Evolutionary conservation across 2,797 vertebrate species (phyloP).

Genomic region (Argyrosomus regius): DNA sequence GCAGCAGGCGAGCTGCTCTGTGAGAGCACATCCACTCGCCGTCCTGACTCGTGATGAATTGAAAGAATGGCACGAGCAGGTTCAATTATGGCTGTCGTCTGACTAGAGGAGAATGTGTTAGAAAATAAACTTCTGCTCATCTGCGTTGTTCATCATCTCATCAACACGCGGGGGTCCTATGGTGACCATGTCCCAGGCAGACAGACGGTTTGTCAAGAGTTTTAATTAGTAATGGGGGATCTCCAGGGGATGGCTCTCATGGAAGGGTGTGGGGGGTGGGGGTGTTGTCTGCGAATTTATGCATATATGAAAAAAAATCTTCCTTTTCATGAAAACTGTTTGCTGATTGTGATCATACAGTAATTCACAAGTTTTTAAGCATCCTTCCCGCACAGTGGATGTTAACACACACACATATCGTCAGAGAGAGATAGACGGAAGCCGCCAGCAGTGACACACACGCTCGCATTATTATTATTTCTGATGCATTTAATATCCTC

Average conservation of each 20-base stretch:
- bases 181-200: constrained; percentile 77
- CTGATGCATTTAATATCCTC: constrained; percentile 86
- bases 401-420: constrained; percentile 37
- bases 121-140: constrained; percentile 72
- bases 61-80: constrained; percentile 40
- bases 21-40: constrained; percentile 53
- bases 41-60: constrained; percentile 64
- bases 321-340: constrained; percentile 53
- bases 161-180: constrained; percentile 70
- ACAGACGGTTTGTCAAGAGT: constrained; percentile 89
- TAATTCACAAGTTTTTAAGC: constrained; percentile 57
- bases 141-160: constrained; percentile 73
- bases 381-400: constrained; percentile 53
- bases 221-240: constrained; percentile 89
- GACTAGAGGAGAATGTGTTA: constrained; percentile 51
- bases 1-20: constrained; percentile 35
- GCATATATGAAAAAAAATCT: constrained; percentile 45
- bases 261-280: constrained; percentile 66
- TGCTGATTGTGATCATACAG: constrained; percentile 57
- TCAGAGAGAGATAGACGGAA: constrained; percentile 64
- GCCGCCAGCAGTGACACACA: constrained; percentile 78
- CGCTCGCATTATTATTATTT: constrained; percentile 84
- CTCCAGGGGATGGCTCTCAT: constrained; percentile 81
- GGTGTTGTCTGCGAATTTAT: constrained; percentile 33
- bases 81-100: constrained; percentile 72